A percentile compares a stretch with the other conserved stretches of the same genome.
Evolutionary conservation across 2,113 vertebrate genomes (phyloP).

Genomic region (Lasiurus borealis): DNA sequence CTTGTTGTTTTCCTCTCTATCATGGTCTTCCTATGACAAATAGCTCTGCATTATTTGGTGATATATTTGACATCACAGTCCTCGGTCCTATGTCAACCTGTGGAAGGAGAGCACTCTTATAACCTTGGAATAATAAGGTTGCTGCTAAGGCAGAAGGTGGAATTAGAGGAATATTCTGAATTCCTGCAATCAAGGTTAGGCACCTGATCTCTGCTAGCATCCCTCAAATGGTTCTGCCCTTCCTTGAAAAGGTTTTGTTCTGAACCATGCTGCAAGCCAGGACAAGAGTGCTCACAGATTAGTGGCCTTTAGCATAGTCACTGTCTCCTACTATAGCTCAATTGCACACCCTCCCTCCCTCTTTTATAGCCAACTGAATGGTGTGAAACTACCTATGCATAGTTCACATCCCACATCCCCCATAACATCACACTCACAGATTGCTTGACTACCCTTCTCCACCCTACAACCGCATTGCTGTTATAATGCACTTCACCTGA

Average conservation of each 20-base stretch:
- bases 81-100: neutral
- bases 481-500: neutral
- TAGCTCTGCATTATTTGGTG: neutral
- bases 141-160: neutral
- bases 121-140: neutral
- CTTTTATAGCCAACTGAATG: neutral
- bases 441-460: neutral
- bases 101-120: neutral
- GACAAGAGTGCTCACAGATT: neutral
- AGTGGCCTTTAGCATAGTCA: neutral
- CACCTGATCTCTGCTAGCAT: neutral
- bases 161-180: neutral
- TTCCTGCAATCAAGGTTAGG: neutral
- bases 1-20: neutral
- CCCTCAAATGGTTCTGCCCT: neutral
- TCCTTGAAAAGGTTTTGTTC: slow-evolving; percentile 17
- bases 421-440: neutral
- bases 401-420: neutral
- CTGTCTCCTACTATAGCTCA: neutral
- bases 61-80: slow-evolving; percentile 27
- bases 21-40: neutral
- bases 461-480: neutral
- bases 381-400: neutral
- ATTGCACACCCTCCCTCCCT: too few species aligned
- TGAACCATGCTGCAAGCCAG: neutral